phyloP scores from a whole-genome alignment of 2,888 invertebrate species.

The Acrobasis suavella region DNA sequence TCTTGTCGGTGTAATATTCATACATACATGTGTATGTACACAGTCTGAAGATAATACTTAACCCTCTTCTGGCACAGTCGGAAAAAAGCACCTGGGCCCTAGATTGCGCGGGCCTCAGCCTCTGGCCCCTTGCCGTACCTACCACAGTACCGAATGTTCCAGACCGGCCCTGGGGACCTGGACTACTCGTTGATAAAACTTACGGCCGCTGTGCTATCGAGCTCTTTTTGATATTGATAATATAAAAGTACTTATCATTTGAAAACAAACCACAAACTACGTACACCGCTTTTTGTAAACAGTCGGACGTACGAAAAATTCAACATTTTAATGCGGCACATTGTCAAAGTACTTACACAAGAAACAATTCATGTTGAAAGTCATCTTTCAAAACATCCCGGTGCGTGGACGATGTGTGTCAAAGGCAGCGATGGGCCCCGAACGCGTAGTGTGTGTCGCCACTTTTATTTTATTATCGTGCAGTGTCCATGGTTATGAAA shows the following conservation, averaged over 20 bases:
- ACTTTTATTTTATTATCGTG: conserved; percentile 36
- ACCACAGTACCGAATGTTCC: no score
- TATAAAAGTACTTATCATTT: background rate
- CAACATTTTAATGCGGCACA: conserved; percentile 26
- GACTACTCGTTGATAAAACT: no score
- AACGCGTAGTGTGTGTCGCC: conserved; percentile 17
- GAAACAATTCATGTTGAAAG: conserved; percentile 45
- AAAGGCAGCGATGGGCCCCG: conserved; percentile 19
- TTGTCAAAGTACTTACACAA: conserved; percentile 22
- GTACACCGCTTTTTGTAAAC: conserved; percentile 24
- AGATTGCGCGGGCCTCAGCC: no score
- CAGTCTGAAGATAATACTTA: no score
- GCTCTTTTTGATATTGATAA: no score
- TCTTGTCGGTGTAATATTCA: no score
- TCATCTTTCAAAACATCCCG: conserved; percentile 44
- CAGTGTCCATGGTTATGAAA: conserved; percentile 52
- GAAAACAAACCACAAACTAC: background rate
- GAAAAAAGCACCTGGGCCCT: no score
- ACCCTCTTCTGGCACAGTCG: no score
- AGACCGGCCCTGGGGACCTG: no score
- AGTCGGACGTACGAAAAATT: conserved; percentile 26
- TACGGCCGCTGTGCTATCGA: no score
- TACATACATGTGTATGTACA: no score
- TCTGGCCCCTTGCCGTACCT: no score
- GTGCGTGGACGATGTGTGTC: background rate